phyloP scores from a whole-genome alignment of 2,797 vertebrate species.

The Taeniopygia guttata region DNA sequence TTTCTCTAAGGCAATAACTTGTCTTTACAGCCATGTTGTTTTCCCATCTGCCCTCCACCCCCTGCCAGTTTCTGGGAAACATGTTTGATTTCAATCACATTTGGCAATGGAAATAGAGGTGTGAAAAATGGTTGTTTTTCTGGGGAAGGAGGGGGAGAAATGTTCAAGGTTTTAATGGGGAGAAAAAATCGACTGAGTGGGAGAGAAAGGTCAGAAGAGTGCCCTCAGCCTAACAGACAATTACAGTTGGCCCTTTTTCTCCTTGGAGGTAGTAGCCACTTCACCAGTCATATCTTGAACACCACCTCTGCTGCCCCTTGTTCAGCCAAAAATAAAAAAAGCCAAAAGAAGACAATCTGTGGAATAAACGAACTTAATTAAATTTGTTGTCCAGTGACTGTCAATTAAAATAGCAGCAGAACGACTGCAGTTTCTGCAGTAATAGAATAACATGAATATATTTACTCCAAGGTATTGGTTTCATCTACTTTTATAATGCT shows the following conservation, averaged over 20 bases:
- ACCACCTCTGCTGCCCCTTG: not conserved
- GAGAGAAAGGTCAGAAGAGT: not conserved
- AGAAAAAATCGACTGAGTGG: not conserved
- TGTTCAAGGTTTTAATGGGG: not conserved
- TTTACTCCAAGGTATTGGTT: constrained; percentile 20
- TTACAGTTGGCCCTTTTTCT: not conserved
- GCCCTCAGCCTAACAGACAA: not conserved
- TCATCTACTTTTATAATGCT: constrained; percentile 13
- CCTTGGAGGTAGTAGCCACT: not conserved
- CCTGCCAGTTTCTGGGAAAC: constrained; percentile 31
- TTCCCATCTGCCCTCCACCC: constrained; percentile 38
- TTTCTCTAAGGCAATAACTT: not conserved
- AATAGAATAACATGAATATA: not conserved
- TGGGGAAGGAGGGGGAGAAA: not conserved
- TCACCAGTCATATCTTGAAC: not conserved
- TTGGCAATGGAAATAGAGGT: constrained; percentile 41
- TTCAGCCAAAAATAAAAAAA: not conserved
- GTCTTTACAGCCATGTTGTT: constrained; percentile 7
- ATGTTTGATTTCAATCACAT: not conserved
- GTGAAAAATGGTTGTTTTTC: constrained; percentile 33
- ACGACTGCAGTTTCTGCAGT: not conserved
- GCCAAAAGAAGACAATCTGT: not conserved
- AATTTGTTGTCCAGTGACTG: not conserved
- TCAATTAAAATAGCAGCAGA: not conserved
- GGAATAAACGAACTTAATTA: not conserved